These are phyloP conservation scores for Cephalotes varians DNA, from an alignment of 2,888 invertebrate genomes.

Conservation along the genomic window DNA sequence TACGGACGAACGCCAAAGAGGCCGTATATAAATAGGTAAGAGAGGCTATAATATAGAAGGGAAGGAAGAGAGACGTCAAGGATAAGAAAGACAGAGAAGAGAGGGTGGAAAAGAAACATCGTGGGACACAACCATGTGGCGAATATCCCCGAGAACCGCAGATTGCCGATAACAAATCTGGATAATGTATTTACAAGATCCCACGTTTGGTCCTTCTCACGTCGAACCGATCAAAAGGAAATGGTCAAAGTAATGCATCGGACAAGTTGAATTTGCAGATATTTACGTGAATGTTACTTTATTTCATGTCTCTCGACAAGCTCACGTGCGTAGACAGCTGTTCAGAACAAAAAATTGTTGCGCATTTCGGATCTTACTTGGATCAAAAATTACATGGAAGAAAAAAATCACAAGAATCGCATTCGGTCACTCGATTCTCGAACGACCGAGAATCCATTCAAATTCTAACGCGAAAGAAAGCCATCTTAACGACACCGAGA, in stretches of 20 bases:
- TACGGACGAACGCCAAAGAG: conserved; percentile 65
- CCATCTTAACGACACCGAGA: conserved; percentile 24
- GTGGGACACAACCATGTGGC: conserved; percentile 33
- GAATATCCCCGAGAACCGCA: conserved; percentile 69
- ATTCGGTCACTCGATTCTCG: not conserved
- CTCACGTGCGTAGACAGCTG: not conserved
- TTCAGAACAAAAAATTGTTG: not conserved
- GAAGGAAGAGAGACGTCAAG: not conserved
- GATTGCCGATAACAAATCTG: conserved; percentile 78
- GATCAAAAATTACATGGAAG: conserved; percentile 4
- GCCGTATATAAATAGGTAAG: conserved; percentile 74
- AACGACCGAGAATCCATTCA: not conserved
- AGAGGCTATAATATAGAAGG: conserved; percentile 57
- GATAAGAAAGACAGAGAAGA: conserved; percentile 10
- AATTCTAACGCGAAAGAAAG: conserved; percentile 35
- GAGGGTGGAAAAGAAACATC: conserved; percentile 21
- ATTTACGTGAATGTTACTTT: conserved; percentile 22
- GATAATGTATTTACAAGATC: conserved; percentile 79
- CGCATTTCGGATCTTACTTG: not conserved
- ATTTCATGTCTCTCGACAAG: not conserved
- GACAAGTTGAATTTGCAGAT: not conserved
- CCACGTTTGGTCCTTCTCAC: conserved; percentile 49
- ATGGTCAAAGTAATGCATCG: not conserved
- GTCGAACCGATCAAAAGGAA: not conserved
- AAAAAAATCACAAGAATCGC: no score